Conservation (phyloP, 2,888 invertebrate species). For the Cepaea hortensis region DNA sequence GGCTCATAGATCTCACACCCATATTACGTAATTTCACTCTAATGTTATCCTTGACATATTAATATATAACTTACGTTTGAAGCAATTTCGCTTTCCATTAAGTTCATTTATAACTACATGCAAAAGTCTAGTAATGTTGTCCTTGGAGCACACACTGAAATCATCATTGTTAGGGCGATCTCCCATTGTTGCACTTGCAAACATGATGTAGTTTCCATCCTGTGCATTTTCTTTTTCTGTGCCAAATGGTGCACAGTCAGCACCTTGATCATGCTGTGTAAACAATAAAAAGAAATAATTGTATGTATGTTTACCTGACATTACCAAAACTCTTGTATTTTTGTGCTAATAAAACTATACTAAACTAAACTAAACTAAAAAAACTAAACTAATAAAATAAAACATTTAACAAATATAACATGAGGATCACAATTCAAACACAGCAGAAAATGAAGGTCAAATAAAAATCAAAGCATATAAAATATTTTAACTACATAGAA, state of each 20-base stretch:
- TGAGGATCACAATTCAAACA: no score
- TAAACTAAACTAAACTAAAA: no score
- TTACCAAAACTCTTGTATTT: no score
- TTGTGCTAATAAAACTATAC: no score
- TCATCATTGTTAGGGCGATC: conserved; percentile 98
- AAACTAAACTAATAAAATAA: no score
- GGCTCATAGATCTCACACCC: background rate
- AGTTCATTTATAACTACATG: conserved; percentile 89
- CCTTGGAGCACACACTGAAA: conserved; percentile 95
- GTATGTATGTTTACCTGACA: no score
- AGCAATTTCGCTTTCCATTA: conserved; percentile 93
- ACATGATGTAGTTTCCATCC: conserved; percentile 99
- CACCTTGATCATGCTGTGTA: conserved; percentile 88
- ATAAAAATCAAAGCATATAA: no score
- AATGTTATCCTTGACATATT: conserved; percentile 24
- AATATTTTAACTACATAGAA: no score
- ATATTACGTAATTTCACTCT: background rate
- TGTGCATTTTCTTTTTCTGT: conserved; percentile 85
- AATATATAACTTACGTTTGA: conserved; percentile 80
- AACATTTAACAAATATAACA: no score
- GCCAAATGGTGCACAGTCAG: conserved; percentile 70
- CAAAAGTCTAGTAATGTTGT: conserved; percentile 94
- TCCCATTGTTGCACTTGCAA: conserved; percentile 98
- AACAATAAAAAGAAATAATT: background rate
- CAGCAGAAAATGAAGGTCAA: no score